Conservation (phyloP, 92 coral and sea anemone species). For the Siderastrea siderea region DNA sequence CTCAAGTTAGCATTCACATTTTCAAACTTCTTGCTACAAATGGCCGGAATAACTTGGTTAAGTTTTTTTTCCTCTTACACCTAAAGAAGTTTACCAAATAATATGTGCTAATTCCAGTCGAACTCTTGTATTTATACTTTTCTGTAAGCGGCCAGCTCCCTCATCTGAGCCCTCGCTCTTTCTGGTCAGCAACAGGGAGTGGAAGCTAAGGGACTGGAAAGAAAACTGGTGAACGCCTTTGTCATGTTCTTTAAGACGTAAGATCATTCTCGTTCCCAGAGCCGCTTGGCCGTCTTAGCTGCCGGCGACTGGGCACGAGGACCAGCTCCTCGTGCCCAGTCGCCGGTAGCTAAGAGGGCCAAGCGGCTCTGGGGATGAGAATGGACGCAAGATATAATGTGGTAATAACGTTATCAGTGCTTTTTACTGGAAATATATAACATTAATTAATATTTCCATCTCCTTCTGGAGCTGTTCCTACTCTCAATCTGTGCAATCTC, state of each 20-base stretch:
- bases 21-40: background rate
- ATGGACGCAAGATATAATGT: no score
- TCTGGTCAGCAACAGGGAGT: background rate
- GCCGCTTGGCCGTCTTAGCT: no score
- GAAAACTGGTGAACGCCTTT: background rate
- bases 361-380: no score
- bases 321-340: no score
- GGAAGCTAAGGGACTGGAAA: background rate
- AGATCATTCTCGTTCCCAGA: background rate
- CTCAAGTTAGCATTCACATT: background rate
- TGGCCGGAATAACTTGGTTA: background rate
- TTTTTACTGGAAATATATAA: background rate
- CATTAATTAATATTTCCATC: conserved; percentile 77
- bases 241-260: no score
- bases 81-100: background rate
- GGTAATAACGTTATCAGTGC: no score
- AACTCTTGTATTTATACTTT: background rate
- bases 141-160: background rate
- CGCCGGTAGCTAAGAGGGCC: no score
- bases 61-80: background rate
- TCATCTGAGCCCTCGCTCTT: background rate
- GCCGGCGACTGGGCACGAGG: no score
- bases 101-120: background rate
- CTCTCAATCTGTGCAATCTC: conserved; percentile 83
- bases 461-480: conserved; percentile 60